Base-by-base conservation (phyloP, 2,797 vertebrate species). In the Setipinna tenuifilis region DNA sequence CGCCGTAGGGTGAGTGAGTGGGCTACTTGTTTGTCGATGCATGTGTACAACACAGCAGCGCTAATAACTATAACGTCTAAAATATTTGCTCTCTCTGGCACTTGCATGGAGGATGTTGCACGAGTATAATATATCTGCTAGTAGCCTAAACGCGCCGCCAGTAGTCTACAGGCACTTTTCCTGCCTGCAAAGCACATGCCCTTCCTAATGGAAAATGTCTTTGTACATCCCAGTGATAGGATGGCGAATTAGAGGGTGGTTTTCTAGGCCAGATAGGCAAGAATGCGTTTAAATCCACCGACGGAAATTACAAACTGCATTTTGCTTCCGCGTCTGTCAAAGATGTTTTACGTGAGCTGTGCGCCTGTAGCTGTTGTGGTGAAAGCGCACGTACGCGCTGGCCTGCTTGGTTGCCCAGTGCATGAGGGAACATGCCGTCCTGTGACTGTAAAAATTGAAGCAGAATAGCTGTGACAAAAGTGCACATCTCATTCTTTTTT, bases 1-100 rank as follows among this genome's bases (percentile, higher is more conserved):
- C 88, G 85, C 84, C 23, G 88, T 92, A 89, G 89, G 92, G 96
- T 96, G 87, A 96, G 96, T 28, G 82, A 3, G 21, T 17, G 19
- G 31, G 35, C 16, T 81, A 0, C 86, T 71, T 81, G 16, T 5
- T 59, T 82, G 35, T 25, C 57, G 14, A 44, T 35, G 7, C 25
- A 1, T 14, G n/a, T 61, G 17, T 50, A 31, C 23, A 41, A 83
- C 28, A 50, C 44, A 82, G 9, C 62, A 41, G 71, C 31, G 19
- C 44, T 78, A 10, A 44, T 21, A 21, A 35, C 16, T 5, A 6
- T 78, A 41, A 1, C 6, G 21, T n/a, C 17, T 75, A 2, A 78
- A 78, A 78, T 44, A 78, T 78, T 7, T 25, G 2, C 71, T 44
- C 6, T 78, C 35, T 54, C 28, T 44, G 35, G 1, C 31, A 44